Conservation (phyloP, 1,140 invertebrate species). For the Coboldia fuscipes region DNA sequence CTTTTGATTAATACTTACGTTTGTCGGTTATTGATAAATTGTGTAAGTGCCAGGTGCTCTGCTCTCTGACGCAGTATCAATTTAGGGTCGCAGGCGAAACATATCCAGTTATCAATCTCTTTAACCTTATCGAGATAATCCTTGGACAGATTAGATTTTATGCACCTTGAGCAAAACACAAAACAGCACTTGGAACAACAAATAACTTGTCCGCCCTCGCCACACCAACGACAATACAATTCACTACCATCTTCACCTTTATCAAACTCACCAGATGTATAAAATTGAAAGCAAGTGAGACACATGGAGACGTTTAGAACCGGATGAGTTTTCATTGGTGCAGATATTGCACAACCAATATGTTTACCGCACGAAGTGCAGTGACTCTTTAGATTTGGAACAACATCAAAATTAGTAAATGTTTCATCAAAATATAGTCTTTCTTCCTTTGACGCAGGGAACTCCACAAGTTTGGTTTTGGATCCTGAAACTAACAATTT, state of each 20-base stretch:
- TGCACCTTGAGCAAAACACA: constrained; percentile 66
- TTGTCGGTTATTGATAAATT: no score
- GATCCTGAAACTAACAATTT: no score
- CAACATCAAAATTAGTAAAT: constrained; percentile 22
- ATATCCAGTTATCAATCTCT: constrained; percentile 58
- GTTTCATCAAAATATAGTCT: constrained; percentile 19
- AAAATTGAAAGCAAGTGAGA: constrained; percentile 57
- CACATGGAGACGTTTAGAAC: constrained; percentile 56
- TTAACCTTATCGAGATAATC: constrained; percentile 42
- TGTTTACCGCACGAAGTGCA: constrained; percentile 50
- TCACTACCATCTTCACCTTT: constrained; percentile 73
- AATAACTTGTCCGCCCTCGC: constrained; percentile 49
- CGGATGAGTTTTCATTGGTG: constrained; percentile 55
- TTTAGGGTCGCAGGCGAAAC: constrained; percentile 55
- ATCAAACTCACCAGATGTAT: constrained; percentile 48
- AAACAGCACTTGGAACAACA: constrained; percentile 65
- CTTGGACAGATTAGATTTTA: constrained; percentile 54
- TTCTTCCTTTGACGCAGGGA: no score
- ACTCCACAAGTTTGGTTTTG: no score
- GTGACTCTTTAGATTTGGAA: constrained; percentile 33
- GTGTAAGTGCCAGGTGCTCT: constrained; percentile 38
- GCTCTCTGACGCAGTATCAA: constrained; percentile 40
- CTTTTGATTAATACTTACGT: no score
- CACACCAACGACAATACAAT: constrained; percentile 79
- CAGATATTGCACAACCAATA: constrained; percentile 42